These are phyloP conservation scores for Vollenhovia emeryi DNA, from an alignment of 1,140 invertebrate genomes.

Conservation along the genomic window DNA sequence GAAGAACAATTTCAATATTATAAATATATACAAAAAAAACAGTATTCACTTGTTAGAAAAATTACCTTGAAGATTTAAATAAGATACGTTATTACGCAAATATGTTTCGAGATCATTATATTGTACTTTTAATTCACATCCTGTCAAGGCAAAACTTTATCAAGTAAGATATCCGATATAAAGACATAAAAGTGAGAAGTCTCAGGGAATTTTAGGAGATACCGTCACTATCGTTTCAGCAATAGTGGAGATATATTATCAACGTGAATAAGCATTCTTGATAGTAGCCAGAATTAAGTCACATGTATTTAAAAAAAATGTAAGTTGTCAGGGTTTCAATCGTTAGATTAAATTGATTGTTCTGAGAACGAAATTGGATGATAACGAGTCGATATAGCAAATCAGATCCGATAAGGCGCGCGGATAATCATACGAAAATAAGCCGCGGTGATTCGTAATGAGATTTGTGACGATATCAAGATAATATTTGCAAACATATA, in stretches of 20 bases:
- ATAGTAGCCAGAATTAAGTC: not conserved
- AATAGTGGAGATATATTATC: slow-evolving; percentile 9
- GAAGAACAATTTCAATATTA: not conserved
- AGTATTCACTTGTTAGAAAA: not conserved
- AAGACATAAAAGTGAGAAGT: not conserved
- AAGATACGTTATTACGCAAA: too few species aligned
- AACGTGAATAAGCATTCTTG: not conserved
- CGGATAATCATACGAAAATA: not conserved
- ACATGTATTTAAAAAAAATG: not conserved
- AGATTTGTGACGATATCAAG: not conserved
- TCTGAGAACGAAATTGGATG: not conserved
- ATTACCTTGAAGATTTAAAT: not conserved
- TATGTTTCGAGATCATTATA: not conserved
- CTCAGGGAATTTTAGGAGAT: not conserved
- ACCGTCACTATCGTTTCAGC: not conserved
- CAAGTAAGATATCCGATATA: not conserved
- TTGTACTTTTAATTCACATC: not conserved
- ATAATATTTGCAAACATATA: not conserved
- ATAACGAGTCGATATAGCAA: not conserved
- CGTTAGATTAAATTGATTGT: not conserved
- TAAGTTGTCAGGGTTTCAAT: not conserved
- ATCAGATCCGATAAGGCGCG: slow-evolving; percentile 4
- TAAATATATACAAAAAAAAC: not conserved
- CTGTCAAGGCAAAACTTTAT: not conserved
- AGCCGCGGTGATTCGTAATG: not conserved